phyloP scores from a whole-genome alignment of 2,888 invertebrate species.

The Pecten maximus region DNA sequence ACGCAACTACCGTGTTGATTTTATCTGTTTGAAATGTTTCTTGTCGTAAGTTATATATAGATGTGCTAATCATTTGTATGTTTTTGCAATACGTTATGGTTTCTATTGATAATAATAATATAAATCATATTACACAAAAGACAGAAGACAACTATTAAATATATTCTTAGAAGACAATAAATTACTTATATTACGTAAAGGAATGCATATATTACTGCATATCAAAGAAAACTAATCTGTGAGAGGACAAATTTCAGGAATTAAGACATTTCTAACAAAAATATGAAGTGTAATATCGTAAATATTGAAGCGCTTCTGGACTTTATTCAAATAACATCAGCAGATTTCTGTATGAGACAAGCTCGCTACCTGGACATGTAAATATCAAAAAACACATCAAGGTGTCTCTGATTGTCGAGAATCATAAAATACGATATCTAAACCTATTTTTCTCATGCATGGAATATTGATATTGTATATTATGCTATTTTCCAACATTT shows the following conservation, averaged over 20 bases:
- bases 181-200: too few relatives aligned
- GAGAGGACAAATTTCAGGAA: neutral
- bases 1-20: too few relatives aligned
- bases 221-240: too few relatives aligned
- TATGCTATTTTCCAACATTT: neutral
- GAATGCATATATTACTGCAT: too few relatives aligned
- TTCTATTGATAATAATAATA: too few relatives aligned
- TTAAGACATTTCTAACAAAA: neutral
- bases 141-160: too few relatives aligned
- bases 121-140: too few relatives aligned
- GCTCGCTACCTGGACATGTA: neutral
- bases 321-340: neutral
- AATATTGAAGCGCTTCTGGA: neutral
- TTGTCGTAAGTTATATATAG: too few relatives aligned
- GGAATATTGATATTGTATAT: neutral
- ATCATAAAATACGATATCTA: neutral
- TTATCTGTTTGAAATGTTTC: too few relatives aligned
- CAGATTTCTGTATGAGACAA: neutral
- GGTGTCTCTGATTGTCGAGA: neutral
- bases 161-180: too few relatives aligned
- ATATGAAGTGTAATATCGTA: neutral
- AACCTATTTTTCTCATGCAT: neutral
- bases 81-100: too few relatives aligned
- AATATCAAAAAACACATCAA: neutral
- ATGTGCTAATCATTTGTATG: too few relatives aligned